Evolutionary conservation across 2,888 invertebrate species (phyloP).

Genomic region (Napeogenes inachia): DNA sequence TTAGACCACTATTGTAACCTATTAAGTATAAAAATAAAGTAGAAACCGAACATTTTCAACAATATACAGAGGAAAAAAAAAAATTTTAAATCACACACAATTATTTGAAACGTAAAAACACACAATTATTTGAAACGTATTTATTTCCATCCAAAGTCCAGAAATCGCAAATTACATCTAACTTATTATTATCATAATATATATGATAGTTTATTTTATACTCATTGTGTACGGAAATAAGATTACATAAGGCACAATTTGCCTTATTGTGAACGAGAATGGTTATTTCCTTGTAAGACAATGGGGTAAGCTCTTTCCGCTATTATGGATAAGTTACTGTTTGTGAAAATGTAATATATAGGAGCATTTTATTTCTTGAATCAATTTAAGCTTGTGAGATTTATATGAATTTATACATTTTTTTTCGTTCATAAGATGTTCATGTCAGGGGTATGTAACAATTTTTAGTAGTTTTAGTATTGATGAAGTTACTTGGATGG

Average conservation of each 20-base stretch:
- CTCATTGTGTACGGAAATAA: constrained; percentile 14
- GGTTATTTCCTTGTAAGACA: constrained; percentile 26
- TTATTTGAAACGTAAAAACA: too few relatives aligned
- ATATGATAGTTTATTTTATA: not conserved
- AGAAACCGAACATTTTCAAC: too few relatives aligned
- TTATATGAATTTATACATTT: too few relatives aligned
- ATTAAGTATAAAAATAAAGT: too few relatives aligned
- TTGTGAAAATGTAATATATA: constrained; percentile 18
- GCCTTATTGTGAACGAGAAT: constrained; percentile 22
- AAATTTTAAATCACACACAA: too few relatives aligned
- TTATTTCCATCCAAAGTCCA: not conserved
- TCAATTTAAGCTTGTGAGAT: too few relatives aligned
- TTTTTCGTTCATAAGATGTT: too few relatives aligned
- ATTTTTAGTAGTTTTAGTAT: too few relatives aligned
- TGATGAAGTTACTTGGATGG: too few relatives aligned
- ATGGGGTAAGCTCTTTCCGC: constrained; percentile 28
- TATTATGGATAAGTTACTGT: constrained; percentile 20
- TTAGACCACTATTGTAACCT: too few relatives aligned
- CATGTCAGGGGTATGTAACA: too few relatives aligned
- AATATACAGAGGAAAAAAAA: too few relatives aligned
- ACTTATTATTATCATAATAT: not conserved
- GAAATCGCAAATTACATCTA: not conserved
- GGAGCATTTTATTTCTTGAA: constrained; percentile 6
- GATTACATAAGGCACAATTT: constrained; percentile 21
- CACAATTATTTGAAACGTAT: not conserved